These are phyloP conservation scores for Hippolais icterina DNA, from an alignment of 2,113 vertebrate genomes.

Conservation along the genomic window DNA sequence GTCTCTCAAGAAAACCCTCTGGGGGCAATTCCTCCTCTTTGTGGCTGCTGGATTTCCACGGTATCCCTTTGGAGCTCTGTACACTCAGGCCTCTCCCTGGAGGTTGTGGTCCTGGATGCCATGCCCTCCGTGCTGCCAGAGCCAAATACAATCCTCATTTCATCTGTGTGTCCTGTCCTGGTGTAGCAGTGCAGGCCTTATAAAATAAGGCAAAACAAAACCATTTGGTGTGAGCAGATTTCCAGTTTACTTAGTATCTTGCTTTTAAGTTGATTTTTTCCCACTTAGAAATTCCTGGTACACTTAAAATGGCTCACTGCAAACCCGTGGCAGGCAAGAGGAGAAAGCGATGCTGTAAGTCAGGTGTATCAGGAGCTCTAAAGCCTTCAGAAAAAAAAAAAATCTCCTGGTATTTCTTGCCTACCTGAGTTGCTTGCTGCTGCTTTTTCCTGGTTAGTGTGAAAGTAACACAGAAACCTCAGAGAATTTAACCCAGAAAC, in stretches of 20 bases:
- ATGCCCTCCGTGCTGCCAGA: rapidly evolving
- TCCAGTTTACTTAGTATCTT: neutral
- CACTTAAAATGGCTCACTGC: neutral
- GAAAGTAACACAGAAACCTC: neutral
- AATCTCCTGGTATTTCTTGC: neutral
- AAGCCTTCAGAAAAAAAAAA: neutral
- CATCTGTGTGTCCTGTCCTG: rapidly evolving
- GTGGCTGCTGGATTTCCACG: neutral
- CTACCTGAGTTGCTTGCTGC: neutral
- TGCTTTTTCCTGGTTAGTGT: neutral
- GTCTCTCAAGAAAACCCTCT: rapidly evolving
- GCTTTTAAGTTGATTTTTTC: neutral
- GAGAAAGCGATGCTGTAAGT: neutral
- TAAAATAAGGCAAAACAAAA: neutral
- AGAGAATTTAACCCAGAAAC: neutral
- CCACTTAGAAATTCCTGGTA: neutral
- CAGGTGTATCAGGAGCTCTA: neutral
- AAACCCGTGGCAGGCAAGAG: neutral
- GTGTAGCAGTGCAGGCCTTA: too few relatives aligned
- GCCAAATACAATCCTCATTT: neutral
- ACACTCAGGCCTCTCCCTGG: neutral
- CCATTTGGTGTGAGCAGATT: neutral
- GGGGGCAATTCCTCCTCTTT: neutral
- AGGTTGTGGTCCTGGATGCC: neutral
- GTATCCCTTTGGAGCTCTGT: neutral